Conservation (phyloP, 2,888 invertebrate genomes). For the Argyresthia goedartella region DNA sequence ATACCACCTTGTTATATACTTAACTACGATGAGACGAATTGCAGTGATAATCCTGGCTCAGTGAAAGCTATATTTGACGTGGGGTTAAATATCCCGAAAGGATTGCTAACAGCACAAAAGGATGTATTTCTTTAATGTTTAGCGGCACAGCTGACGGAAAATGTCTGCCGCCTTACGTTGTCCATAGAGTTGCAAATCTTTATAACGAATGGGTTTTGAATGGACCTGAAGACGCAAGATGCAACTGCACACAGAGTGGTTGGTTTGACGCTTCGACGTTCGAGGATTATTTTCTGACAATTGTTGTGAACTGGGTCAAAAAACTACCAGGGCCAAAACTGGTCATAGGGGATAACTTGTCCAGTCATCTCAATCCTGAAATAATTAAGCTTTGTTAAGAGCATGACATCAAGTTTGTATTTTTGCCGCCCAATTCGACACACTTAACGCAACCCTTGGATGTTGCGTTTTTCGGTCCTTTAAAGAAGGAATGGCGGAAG, state of each 20-base stretch:
- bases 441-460: slow-evolving; percentile 29
- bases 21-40: slow-evolving; percentile 8
- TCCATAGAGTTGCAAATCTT: slow-evolving; percentile 23
- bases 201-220: slow-evolving; percentile 35
- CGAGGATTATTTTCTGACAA: slow-evolving; percentile 25
- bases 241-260: slow-evolving; percentile 31
- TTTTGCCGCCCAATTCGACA: slow-evolving; percentile 26
- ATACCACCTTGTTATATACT: background rate
- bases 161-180: no score
- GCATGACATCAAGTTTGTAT: slow-evolving; percentile 28
- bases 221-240: slow-evolving; percentile 30
- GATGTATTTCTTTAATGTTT: slow-evolving; percentile 32
- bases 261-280: slow-evolving; percentile 32
- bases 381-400: slow-evolving; percentile 25
- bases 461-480: slow-evolving; percentile 25
- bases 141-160: no score
- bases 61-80: slow-evolving; percentile 19
- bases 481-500: slow-evolving; percentile 22
- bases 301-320: slow-evolving; percentile 17
- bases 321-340: slow-evolving; percentile 23
- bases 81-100: no score
- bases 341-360: slow-evolving; percentile 35
- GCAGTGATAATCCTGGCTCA: slow-evolving; percentile 5
- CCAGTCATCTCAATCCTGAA: slow-evolving; percentile 22
- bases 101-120: slow-evolving; percentile 29